Percentiles rank a stretch among this genome's conserved stretches.
These are phyloP conservation scores for Dipodomys merriami DNA, from an alignment of 2,113 vertebrate species.

Conservation along the genomic window DNA sequence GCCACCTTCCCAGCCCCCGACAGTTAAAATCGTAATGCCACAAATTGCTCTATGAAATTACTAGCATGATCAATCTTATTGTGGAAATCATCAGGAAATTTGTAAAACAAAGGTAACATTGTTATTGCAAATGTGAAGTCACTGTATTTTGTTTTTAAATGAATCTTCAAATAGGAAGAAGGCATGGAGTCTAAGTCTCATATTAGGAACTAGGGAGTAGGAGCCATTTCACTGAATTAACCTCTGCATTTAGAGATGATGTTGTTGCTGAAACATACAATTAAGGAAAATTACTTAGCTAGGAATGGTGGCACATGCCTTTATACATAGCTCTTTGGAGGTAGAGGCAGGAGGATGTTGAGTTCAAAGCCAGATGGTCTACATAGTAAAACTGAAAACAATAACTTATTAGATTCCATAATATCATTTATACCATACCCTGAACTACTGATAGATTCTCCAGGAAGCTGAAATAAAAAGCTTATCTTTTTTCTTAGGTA, in stretches of 20 bases:
- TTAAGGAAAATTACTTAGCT: background rate
- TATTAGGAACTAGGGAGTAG: background rate
- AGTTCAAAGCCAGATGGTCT: too few species aligned
- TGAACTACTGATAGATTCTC: background rate
- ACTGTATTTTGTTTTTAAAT: background rate
- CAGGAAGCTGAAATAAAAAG: background rate
- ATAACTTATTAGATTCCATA: background rate
- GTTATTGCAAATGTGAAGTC: background rate
- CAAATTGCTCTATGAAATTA: conserved; percentile 10
- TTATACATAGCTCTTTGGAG: too few species aligned
- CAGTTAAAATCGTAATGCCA: background rate
- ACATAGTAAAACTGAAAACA: too few species aligned
- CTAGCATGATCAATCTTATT: background rate
- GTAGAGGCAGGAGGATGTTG: too few species aligned
- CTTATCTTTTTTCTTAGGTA: background rate
- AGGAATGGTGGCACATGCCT: too few species aligned
- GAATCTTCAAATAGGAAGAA: background rate
- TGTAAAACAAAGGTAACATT: background rate
- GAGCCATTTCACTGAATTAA: background rate
- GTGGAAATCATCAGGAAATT: background rate
- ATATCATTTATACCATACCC: background rate
- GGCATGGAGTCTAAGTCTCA: background rate
- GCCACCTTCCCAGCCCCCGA: too few species aligned
- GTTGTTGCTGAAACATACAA: background rate
- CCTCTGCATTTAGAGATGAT: background rate